These are phyloP conservation scores for Cyanistes caeruleus DNA, from an alignment of 2,113 vertebrate species.

Conservation along the genomic window DNA sequence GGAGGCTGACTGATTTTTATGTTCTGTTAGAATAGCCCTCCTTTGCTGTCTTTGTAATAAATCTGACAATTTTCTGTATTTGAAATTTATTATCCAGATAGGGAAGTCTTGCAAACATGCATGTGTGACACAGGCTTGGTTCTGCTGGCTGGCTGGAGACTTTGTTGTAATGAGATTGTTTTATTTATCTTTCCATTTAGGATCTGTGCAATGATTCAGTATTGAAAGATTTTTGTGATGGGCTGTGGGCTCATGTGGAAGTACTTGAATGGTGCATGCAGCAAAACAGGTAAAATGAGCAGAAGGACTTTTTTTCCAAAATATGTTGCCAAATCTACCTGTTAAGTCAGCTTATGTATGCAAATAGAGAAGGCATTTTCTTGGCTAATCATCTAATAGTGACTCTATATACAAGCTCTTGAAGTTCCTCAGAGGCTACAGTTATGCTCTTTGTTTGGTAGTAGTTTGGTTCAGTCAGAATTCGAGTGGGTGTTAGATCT, in stretches of 20 bases:
- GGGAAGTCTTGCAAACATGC: not conserved
- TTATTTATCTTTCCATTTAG: conserved; percentile 31
- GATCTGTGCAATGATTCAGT: conserved; percentile 80
- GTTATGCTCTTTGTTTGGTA: not conserved
- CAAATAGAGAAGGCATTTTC: not conserved
- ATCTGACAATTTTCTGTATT: not conserved
- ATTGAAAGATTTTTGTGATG: conserved; percentile 87
- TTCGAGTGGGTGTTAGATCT: not conserved
- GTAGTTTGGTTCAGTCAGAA: not conserved
- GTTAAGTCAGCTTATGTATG: not conserved
- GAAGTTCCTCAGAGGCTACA: not conserved
- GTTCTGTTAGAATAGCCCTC: not conserved
- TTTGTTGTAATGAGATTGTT: not conserved
- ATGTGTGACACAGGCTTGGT: not conserved
- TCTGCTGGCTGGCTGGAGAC: not conserved
- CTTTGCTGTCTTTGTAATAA: not conserved
- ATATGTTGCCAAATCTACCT: not conserved
- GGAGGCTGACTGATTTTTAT: not conserved
- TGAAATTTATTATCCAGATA: not conserved
- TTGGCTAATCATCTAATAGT: not conserved
- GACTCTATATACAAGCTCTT: not conserved
- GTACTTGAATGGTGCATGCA: conserved; percentile 92
- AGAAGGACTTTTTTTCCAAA: not conserved
- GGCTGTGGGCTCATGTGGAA: conserved; percentile 85
- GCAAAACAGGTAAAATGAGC: conserved; percentile 79